Percentiles rank a stretch among this genome's conserved stretches.
phyloP scores from a whole-genome alignment of 1,140 invertebrate species.

The Bicyclus anynana region DNA sequence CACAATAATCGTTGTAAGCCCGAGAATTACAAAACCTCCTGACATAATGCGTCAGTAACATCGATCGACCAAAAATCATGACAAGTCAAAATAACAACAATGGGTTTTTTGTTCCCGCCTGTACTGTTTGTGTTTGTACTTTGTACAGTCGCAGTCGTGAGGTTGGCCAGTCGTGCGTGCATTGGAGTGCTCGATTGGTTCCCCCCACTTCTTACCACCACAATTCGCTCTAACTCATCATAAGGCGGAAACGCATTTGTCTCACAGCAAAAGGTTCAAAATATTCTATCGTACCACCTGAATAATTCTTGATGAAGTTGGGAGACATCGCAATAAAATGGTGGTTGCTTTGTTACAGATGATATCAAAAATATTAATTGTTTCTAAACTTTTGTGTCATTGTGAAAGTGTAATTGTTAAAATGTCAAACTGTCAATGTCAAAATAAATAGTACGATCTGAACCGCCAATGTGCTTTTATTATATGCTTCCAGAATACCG shows the following conservation, averaged over 20 bases:
- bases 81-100: conserved; percentile 17
- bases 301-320: too few relatives aligned
- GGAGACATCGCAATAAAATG: too few relatives aligned
- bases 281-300: too few relatives aligned
- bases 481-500: too few relatives aligned
- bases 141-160: conserved; percentile 44
- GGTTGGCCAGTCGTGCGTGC: conserved; percentile 59
- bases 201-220: conserved; percentile 17
- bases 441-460: too few relatives aligned
- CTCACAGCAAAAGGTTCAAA: background rate
- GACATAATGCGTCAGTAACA: background rate
- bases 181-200: conserved; percentile 52
- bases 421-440: too few relatives aligned
- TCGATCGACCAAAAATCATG: conserved; percentile 14
- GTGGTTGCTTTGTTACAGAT: too few relatives aligned
- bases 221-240: conserved; percentile 31
- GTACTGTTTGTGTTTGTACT: too few relatives aligned
- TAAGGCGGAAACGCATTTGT: conserved; percentile 5
- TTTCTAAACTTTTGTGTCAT: too few relatives aligned
- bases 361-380: too few relatives aligned
- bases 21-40: background rate
- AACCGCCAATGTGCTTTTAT: too few relatives aligned
- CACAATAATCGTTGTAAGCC: background rate
- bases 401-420: too few relatives aligned
- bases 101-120: conserved; percentile 31